Conservation (phyloP, 2,888 invertebrate species). For the Andricus curvator region DNA sequence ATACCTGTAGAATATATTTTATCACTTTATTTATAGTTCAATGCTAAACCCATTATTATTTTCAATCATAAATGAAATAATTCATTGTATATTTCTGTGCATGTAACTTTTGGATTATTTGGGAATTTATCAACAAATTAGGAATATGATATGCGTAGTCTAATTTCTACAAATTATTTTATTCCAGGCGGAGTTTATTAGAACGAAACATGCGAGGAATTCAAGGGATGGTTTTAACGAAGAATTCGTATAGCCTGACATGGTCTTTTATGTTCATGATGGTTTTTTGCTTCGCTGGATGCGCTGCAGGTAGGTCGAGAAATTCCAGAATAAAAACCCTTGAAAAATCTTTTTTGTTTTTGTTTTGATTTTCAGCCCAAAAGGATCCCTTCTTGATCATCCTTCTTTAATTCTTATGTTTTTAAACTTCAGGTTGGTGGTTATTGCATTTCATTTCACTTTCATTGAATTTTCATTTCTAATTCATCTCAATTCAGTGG, state of each 20-base stretch:
- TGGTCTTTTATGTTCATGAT: slow-evolving; percentile 76
- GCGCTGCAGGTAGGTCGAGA: slow-evolving; percentile 80
- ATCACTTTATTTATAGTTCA: neutral
- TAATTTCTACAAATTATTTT: neutral
- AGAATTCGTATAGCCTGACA: slow-evolving; percentile 69
- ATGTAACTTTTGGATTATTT: neutral
- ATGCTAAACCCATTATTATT: too few relatives aligned
- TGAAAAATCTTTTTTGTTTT: too few relatives aligned
- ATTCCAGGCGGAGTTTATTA: neutral
- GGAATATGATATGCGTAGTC: too few relatives aligned
- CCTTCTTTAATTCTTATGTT: too few relatives aligned
- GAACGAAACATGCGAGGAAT: slow-evolving; percentile 57
- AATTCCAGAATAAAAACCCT: neutral
- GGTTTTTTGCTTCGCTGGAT: slow-evolving; percentile 81
- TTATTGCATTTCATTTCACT: too few relatives aligned
- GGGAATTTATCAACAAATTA: too few relatives aligned
- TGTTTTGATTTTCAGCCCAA: too few relatives aligned
- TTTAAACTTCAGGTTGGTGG: too few relatives aligned
- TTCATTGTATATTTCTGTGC: neutral
- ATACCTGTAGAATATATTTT: neutral
- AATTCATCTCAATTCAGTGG: too few relatives aligned
- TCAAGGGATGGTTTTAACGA: slow-evolving; percentile 55
- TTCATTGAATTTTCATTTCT: too few relatives aligned
- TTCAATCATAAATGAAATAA: too few relatives aligned
- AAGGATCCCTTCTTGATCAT: too few relatives aligned